Percentiles rank a stretch among this genome's conserved stretches.
Evolutionary conservation across 2,797 vertebrate species (phyloP).

Genomic region (Gambusia yucatana): DNA sequence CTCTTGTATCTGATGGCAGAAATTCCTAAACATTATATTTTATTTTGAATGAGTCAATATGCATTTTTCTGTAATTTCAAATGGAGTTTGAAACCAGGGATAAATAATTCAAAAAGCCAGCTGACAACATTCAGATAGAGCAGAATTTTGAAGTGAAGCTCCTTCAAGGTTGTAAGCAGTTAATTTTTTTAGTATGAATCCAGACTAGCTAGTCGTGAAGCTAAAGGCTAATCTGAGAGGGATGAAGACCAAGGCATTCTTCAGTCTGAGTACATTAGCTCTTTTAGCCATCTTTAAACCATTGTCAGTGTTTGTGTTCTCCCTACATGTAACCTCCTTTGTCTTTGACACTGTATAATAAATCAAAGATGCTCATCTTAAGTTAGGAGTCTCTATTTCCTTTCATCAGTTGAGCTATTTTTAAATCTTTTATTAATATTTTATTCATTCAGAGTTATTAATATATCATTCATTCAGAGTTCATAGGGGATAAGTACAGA

Average conservation of each 20-base stretch:
- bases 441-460: not conserved
- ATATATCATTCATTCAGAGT: not conserved
- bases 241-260: not conserved
- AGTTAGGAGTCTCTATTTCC: not conserved
- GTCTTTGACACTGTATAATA: not conserved
- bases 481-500: not conserved
- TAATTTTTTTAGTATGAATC: not conserved
- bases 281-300: not conserved
- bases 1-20: not conserved
- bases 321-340: not conserved
- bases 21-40: not conserved
- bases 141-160: not conserved
- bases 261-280: not conserved
- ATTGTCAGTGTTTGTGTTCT: slow-evolving; percentile 2
- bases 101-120: not conserved
- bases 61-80: not conserved
- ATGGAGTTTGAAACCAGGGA: not conserved
- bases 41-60: not conserved
- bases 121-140: not conserved
- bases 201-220: not conserved
- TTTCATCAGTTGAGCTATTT: not conserved
- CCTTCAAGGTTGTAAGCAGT: not conserved
- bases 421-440: not conserved
- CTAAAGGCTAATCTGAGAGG: not conserved
- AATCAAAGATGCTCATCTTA: not conserved